Conservation (phyloP, 2,888 invertebrate species). For the Agriopis aurantiaria region DNA sequence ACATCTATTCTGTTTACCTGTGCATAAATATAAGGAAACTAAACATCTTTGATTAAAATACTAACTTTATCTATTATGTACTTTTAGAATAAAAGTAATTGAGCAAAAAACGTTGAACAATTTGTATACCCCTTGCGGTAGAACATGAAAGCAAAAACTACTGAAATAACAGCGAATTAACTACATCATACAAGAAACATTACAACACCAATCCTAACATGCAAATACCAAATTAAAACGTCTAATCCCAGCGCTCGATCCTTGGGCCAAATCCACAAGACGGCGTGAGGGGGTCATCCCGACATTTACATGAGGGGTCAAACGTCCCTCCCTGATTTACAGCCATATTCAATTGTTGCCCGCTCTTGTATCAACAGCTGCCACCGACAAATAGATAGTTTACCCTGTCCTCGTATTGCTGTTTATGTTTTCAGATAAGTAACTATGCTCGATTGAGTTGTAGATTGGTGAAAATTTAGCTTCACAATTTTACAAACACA, state of each 20-base stretch:
- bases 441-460: slow-evolving; percentile 37
- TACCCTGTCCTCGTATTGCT: slow-evolving; percentile 52
- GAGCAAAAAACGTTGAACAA: no score
- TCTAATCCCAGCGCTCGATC: slow-evolving; percentile 52
- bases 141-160: no score
- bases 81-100: no score
- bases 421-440: slow-evolving; percentile 42
- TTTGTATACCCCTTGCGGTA: no score
- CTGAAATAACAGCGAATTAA: no score
- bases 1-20: no score
- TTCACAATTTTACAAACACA: not conserved
- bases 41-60: not conserved
- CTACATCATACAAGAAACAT: no score
- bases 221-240: slow-evolving; percentile 20
- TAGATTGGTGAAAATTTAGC: not conserved
- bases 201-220: not conserved
- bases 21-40: not conserved
- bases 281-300: slow-evolving; percentile 62
- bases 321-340: slow-evolving; percentile 78
- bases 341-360: slow-evolving; percentile 82
- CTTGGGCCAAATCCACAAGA: slow-evolving; percentile 61
- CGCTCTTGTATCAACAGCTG: slow-evolving; percentile 81
- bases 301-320: slow-evolving; percentile 81
- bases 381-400: slow-evolving; percentile 72
- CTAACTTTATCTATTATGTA: not conserved